Conservation (phyloP, 2,888 invertebrate genomes). For the Galerucella pusilla region DNA sequence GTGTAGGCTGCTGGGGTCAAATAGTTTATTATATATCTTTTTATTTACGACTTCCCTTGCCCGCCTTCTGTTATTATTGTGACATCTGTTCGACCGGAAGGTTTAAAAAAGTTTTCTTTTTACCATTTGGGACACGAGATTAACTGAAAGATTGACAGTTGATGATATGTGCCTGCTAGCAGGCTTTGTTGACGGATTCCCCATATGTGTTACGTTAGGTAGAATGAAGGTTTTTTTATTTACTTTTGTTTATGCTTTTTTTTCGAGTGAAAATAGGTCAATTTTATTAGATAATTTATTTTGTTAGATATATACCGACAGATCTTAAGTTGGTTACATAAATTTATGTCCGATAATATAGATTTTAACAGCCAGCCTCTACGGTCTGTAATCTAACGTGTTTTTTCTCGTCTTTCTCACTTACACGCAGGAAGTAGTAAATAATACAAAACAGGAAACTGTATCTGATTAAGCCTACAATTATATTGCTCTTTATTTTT, state of each 20-base stretch:
- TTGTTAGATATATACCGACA: too few species aligned
- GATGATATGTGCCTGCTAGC: constrained; percentile 28
- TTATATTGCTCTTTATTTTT: constrained; percentile 35
- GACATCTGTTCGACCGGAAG: constrained; percentile 39
- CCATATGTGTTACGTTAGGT: constrained; percentile 21
- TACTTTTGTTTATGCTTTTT: constrained; percentile 11
- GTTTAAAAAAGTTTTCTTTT: constrained; percentile 29
- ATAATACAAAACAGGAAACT: constrained; percentile 49
- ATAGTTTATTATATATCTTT: constrained; percentile 25
- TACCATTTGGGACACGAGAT: constrained; percentile 17
- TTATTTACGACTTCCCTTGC: constrained; percentile 41
- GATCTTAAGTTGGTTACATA: too few species aligned
- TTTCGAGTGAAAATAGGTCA: too few species aligned
- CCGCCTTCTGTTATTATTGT: constrained; percentile 17
- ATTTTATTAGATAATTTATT: too few species aligned
- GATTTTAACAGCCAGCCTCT: too few species aligned
- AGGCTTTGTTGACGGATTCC: background rate
- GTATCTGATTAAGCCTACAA: constrained; percentile 45
- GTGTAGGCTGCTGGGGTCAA: constrained; percentile 37
- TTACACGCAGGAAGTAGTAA: constrained; percentile 47
- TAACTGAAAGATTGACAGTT: constrained; percentile 22
- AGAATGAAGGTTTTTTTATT: background rate
- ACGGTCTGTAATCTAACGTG: constrained; percentile 22
- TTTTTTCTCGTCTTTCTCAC: constrained; percentile 37
- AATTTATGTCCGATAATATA: too few species aligned